Evolutionary conservation across 1,140 invertebrate genomes (phyloP), one percentile per base, ranked within the genome.

Genomic region (Drosophila repletoides): DNA sequence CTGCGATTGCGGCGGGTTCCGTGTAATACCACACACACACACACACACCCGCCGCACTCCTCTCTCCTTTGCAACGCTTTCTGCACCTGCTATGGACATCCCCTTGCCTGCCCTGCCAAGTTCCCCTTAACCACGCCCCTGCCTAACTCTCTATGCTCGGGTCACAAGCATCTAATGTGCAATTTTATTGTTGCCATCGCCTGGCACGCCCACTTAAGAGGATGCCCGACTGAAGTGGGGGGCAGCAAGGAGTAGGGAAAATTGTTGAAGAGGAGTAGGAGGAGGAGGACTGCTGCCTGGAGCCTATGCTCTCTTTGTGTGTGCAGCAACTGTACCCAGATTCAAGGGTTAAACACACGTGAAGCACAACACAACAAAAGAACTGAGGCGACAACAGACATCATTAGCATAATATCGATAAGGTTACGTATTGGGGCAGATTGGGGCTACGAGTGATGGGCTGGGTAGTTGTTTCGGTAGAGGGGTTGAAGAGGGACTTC

Each of bases 1-100:
- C 41, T 36, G 28, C 7, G 34, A 34, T n/a, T 4, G 21, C 4
- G 21, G n/a, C 5, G 26, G 14, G 21, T 59, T 33, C 33, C 56
- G 31, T 55, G 56, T 56, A 56, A 66, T 75, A 63, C 71, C 76
- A 81, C 76, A 80, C 67, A n/a, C n/a, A n/a, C n/a, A n/a, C n/a
- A n/a, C n/a, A n/a, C n/a, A n/a, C n/a, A n/a, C n/a, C n/a, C n/a
- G n/a, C n/a, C n/a, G n/a, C n/a, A n/a, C n/a, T n/a, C n/a, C n/a
- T n/a, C n/a, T n/a, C 68, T 56, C 43, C 56, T 52, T 55, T 73
- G 75, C 69, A 79, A 80, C 76, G 76, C 76, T 80, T 80, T 80
- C 76, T 81, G 68, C 76, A 45, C 59, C 56, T 33, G 22, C 19
- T 24, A 15, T 19, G 49, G 22, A 22, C 26, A 10, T 10, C 29